Conservation (phyloP, 2,797 vertebrate genomes). For the Arctocebus calabarensis region DNA sequence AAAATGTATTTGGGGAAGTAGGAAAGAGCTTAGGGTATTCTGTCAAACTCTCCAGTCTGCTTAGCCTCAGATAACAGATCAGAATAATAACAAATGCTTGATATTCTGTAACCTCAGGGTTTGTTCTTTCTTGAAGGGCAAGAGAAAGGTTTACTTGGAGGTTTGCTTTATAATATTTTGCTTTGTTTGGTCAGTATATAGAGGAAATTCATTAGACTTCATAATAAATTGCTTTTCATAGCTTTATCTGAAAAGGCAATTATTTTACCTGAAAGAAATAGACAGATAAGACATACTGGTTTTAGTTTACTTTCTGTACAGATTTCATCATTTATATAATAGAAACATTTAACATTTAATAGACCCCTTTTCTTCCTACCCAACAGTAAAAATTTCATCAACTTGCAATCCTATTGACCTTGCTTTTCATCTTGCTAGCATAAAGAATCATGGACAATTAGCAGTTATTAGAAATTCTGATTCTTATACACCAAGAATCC, state of each 20-base stretch:
- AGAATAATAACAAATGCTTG: slow-evolving; percentile 22
- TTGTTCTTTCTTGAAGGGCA: background rate
- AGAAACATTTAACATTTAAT: background rate
- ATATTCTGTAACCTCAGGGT: background rate
- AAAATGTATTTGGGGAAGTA: background rate
- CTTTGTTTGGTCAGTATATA: background rate
- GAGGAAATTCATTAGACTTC: background rate
- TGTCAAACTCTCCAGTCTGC: background rate
- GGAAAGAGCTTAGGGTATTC: background rate
- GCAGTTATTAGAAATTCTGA: slow-evolving; percentile 67
- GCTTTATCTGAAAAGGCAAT: background rate
- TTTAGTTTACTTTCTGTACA: background rate
- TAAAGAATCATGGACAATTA: slow-evolving; percentile 51
- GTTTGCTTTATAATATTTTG: slow-evolving; percentile 34
- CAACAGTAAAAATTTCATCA: slow-evolving; percentile 59
- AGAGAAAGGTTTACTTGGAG: background rate
- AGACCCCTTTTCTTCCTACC: slow-evolving; percentile 3
- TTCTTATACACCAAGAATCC: slow-evolving; percentile 78
- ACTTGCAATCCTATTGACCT: background rate
- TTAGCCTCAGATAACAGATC: background rate
- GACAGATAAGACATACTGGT: background rate
- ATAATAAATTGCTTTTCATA: background rate
- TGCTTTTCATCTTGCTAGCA: slow-evolving; percentile 55
- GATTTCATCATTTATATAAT: background rate
- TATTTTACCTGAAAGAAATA: slow-evolving; percentile 7